These are phyloP conservation scores for Phenganax subtilis DNA, from an alignment of 92 coral and sea anemone species.

Conservation along the genomic window DNA sequence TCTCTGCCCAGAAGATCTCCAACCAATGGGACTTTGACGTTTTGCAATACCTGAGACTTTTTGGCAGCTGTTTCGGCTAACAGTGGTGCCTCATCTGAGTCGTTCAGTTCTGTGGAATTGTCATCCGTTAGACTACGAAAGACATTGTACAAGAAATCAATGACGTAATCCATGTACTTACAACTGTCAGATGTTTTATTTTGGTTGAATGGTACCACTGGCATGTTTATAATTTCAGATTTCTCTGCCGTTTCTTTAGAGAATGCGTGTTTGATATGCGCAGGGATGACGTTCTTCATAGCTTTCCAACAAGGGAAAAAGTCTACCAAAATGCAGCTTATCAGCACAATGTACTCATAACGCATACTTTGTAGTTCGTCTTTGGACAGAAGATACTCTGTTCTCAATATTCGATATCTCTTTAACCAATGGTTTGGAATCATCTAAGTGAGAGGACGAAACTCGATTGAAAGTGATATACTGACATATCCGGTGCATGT, in stretches of 20 bases:
- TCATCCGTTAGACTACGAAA: background rate
- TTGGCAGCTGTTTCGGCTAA: background rate
- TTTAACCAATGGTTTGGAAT: constrained; percentile 37
- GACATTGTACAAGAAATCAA: constrained; percentile 27
- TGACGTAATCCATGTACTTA: constrained; percentile 41
- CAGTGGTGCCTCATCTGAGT: background rate
- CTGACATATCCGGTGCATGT: constrained; percentile 55
- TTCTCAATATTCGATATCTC: constrained; percentile 46
- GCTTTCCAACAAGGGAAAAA: constrained; percentile 41
- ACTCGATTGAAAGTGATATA: constrained; percentile 53
- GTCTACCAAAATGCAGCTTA: constrained; percentile 44
- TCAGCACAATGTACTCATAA: constrained; percentile 36
- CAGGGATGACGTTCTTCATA: constrained; percentile 35
- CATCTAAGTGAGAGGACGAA: constrained; percentile 36
- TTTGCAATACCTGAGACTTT: background rate
- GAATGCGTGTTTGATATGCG: constrained; percentile 46
- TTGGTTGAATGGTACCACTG: constrained; percentile 46
- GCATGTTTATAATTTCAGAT: constrained; percentile 39
- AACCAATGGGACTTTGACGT: constrained; percentile 32
- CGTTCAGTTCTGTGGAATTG: background rate
- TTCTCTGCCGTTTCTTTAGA: constrained; percentile 42
- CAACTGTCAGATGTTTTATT: constrained; percentile 42
- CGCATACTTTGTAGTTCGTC: constrained; percentile 37
- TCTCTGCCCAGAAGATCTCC: constrained; percentile 50
- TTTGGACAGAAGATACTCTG: constrained; percentile 38